Evolutionary conservation across 2,113 vertebrate species (phyloP).

Genomic region (Danio rerio): DNA sequence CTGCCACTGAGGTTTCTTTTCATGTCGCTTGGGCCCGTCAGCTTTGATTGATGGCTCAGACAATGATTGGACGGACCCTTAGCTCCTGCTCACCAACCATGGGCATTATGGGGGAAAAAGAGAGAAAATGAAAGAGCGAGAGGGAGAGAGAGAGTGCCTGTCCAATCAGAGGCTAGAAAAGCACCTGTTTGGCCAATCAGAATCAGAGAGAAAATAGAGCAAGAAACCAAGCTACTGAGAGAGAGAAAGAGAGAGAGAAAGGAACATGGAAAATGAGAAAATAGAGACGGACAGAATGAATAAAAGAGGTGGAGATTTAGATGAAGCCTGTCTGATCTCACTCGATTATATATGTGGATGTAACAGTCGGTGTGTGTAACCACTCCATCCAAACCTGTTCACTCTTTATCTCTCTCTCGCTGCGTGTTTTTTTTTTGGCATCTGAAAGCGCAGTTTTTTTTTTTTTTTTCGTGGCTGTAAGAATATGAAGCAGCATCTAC

Average conservation of each 20-base stretch:
- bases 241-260: constrained; percentile 65
- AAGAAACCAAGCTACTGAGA: constrained; percentile 50
- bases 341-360: constrained; percentile 60
- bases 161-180: constrained; percentile 51
- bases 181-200: constrained; percentile 44
- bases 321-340: constrained; percentile 60
- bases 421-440: background rate
- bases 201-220: constrained; percentile 43
- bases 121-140: constrained; percentile 31
- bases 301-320: constrained; percentile 51
- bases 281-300: constrained; percentile 52
- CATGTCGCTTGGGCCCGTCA: constrained; percentile 83
- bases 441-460: background rate
- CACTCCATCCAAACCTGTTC: constrained; percentile 55
- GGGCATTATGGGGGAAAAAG: constrained; percentile 62
- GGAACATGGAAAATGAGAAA: constrained; percentile 41
- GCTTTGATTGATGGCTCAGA: constrained; percentile 87
- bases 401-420: constrained; percentile 6
- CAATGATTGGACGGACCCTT: constrained; percentile 80
- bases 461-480: background rate
- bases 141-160: constrained; percentile 43
- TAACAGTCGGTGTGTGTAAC: constrained; percentile 48
- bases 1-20: constrained; percentile 77
- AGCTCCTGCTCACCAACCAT: constrained; percentile 65
- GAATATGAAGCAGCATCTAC: background rate